A percentile compares a stretch with the other conserved stretches of the same genome.
phyloP scores from a whole-genome alignment of 2,113 vertebrate species.

The Lampris incognitus region DNA sequence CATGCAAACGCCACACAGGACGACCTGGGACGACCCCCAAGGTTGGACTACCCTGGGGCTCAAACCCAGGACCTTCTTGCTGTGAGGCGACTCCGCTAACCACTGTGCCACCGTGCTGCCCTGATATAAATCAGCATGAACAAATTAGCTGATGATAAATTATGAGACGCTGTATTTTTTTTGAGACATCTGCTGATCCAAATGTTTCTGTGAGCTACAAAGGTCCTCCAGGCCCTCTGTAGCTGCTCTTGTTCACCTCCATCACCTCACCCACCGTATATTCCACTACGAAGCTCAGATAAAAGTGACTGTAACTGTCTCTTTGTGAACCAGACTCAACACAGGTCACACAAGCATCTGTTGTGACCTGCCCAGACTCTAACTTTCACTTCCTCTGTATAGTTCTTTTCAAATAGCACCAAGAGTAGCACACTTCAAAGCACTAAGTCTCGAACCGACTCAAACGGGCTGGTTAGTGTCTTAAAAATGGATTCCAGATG shows the following conservation, averaged over 20 bases:
- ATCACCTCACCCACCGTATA: not conserved
- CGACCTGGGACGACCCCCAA: too few relatives aligned
- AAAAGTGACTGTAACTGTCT: not conserved
- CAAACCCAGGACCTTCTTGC: too few relatives aligned
- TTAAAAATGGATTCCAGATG: too few relatives aligned
- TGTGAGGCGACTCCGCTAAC: too few relatives aligned
- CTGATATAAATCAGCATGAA: not conserved
- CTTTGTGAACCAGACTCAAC: conserved; percentile 1
- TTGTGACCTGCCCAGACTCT: conserved; percentile 6
- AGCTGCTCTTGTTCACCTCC: not conserved
- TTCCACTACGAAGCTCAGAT: not conserved
- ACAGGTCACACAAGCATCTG: conserved; percentile 32
- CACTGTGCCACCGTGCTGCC: too few relatives aligned
- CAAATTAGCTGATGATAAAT: not conserved
- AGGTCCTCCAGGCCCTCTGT: not conserved
- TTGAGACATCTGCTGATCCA: not conserved
- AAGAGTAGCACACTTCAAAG: conserved; percentile 23
- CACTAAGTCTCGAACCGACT: conserved; percentile 31
- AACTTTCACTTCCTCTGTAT: conserved; percentile 54
- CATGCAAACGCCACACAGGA: too few relatives aligned
- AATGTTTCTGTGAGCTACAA: conserved; percentile 2
- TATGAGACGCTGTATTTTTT: conserved; percentile 1
- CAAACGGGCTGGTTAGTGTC: not conserved
- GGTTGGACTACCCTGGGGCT: too few relatives aligned
- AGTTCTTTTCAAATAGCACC: not conserved